Evolutionary conservation across 2,797 vertebrate genomes (phyloP).

Genomic region (Pangasius krempfi): DNA sequence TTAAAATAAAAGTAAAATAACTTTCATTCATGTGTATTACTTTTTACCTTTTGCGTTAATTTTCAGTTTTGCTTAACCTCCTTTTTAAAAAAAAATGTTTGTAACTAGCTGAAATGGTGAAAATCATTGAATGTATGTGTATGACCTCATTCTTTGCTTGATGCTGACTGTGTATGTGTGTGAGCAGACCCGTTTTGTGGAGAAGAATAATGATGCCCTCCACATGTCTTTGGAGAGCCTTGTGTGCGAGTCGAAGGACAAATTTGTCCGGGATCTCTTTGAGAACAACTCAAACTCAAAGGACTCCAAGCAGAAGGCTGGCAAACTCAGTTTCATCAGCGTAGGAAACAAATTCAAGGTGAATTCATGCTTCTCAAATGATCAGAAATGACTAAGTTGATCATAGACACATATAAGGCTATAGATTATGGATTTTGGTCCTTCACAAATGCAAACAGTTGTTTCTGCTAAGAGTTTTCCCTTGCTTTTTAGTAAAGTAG

Average conservation of each 20-base stretch:
- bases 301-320: constrained; percentile 95
- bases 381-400: neutral
- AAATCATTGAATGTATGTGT: neutral
- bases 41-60: neutral
- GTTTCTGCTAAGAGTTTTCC: constrained; percentile 9
- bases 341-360: constrained; percentile 99
- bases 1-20: neutral
- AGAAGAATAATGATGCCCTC: constrained; percentile 98
- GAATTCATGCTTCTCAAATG: constrained; percentile 53
- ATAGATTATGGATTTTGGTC: constrained; percentile 17
- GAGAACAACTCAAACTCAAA: constrained; percentile 89
- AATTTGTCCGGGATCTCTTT: constrained; percentile 92
- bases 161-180: constrained; percentile 34
- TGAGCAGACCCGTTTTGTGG: constrained; percentile 91
- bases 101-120: neutral
- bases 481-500: neutral
- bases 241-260: constrained; percentile 96
- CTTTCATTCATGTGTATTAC: neutral
- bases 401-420: neutral
- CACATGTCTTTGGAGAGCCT: constrained; percentile 98
- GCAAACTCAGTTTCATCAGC: constrained; percentile 97
- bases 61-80: neutral
- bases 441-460: neutral
- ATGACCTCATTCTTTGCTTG: constrained; percentile 34
- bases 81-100: neutral